Base-by-base conservation (phyloP, 2,888 invertebrate genomes). In the Steromphala cineraria region DNA sequence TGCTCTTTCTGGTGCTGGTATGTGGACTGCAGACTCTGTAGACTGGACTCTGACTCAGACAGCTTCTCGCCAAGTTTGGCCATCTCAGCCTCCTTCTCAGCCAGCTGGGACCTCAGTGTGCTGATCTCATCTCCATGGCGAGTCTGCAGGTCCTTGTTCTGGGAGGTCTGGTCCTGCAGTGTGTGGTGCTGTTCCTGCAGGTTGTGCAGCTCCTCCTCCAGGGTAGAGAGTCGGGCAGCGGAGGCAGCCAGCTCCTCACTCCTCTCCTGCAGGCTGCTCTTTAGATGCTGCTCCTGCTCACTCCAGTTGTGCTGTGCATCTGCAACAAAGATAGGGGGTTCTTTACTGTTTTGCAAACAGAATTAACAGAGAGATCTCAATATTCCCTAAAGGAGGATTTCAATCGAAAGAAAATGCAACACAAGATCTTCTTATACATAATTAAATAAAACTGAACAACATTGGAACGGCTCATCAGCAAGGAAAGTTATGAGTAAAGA, bases 171-270 rank as follows among this genome's bases (percentile, higher is more conserved):
- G 31, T 55, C 55, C 53, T 31, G 53, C 13, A 55, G 36, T 13
- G 7, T 15, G n/a, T 5, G 17, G 36, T 76, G 55, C 19, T 76
- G 77, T 8, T 79, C 67, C 28, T 75, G 24, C 31, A 86, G 81
- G 53, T 36, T 31, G 24, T 19, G 36, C 13, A 31, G 53, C 7
- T 19, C 53, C 53, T 75, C 74, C 53, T 79, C 79, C 21, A 53
- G 13, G n/a, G 55, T 13, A 21, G 67, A 75, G 3, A 76, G 53
- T 13, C 36, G 71, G 5, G 28, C 31, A 17, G 31, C 19, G 31
- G 36, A 36, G 40, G 36, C 40, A 10, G 15, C 40, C 36, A 71
- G 28, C 71, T 71, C 71, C 31, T 71, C 71, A 71, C 36, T 71
- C 19, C 36, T 71, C 71, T 71, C 71, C n/a, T 40, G 71, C 71